Evolutionary conservation across 2,888 invertebrate genomes (phyloP), one percentile per base, ranked within the genome.

Genomic region (Lepidonotus clava): DNA sequence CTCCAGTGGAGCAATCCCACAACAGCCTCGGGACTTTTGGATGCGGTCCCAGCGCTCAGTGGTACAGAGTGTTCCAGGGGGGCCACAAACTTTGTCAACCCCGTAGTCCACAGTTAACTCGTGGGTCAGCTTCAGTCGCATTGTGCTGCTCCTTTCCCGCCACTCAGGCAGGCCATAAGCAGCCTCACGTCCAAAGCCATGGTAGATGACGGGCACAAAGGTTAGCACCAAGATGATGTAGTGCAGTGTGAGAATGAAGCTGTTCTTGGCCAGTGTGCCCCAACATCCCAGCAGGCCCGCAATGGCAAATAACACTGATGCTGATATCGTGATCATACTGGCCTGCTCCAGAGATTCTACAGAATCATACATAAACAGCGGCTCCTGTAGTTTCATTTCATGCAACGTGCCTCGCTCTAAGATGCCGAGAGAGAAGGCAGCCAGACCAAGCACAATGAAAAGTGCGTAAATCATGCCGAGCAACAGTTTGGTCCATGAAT

Each of bases 181-280:
- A 36, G 71, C 71, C 71, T 71, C 71, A 18, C 24, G 71, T 0
- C 71, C 71, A 21, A 71, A 71, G 36, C 71, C 71, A n/a, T 71
- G 71, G 71, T 71, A 71, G 34, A 71, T 38, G 21, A 71, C 38
- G 18, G 71, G 71, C 24, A 24, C 71, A 0, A 71, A 18, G 36
- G 38, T 71, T 11, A 71, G 14, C 5, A 34, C 71, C 36, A 71
- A n/a, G 18, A 38, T n/a, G 4, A 34, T 38, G 38, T 71, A 38
- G 71, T 71, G 71, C 21, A 71, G 14, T 14, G 38, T 36, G 36
- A 71, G 71, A 8, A 71, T 11, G 14, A 71, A 36, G 18, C 71
- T 18, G 2, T 21, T 71, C 21, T 38, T 38, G 1, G 71, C 34
- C 71, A 71, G 18, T 38, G 71, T n/a, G 14, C 71, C 38, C 71